Evolutionary conservation across 1,140 invertebrate species (phyloP), one percentile per base, ranked within the genome.

Genomic region (Carposina sasakii): DNA sequence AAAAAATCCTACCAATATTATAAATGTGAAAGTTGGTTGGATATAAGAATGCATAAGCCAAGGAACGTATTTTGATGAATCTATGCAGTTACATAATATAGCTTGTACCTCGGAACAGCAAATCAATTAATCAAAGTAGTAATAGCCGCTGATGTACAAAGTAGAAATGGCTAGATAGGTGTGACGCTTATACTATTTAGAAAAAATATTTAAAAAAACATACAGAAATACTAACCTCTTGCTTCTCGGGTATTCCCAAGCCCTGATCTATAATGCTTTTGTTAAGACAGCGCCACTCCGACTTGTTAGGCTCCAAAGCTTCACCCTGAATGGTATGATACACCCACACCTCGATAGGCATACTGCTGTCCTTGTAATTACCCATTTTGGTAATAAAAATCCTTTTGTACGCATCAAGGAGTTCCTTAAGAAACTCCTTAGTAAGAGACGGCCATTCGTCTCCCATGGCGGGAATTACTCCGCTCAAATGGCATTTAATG

Each of bases 291-390:
- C 77, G 73, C 67, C 86, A 88, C 42, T 88, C 84, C 0, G 82
- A 73, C 19, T 54, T 75, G 10, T 83, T 78, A 3, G 89, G 86
- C 13, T 81, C 76, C 0, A 87, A 60, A 3, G 87, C 77, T 1
- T 77, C 81, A 1, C 75, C 81, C 23, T 73, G 71, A 13, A 66
- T 64, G 3, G 69, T 71, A 33, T 85, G 69, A 54, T 85, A 86
- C 0, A 88, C 70, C 81, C 86, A 89, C 10, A 91, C 57, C 40
- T 89, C 86, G 0, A 90, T 81, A 0, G 85, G 84, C 60, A 90
- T 79, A 44, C 76, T 78, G 26, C 85, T 79, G 37, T 79, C 66
- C 31, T 77, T 83, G 17, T 81, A 72, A 20, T 76, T 64, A 1
- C 78, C 85, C 48, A 85, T 43, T 65, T 82, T 78, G 1, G 73